phyloP scores from a whole-genome alignment of 2,113 vertebrate species.

The Argyrosomus japonicus region DNA sequence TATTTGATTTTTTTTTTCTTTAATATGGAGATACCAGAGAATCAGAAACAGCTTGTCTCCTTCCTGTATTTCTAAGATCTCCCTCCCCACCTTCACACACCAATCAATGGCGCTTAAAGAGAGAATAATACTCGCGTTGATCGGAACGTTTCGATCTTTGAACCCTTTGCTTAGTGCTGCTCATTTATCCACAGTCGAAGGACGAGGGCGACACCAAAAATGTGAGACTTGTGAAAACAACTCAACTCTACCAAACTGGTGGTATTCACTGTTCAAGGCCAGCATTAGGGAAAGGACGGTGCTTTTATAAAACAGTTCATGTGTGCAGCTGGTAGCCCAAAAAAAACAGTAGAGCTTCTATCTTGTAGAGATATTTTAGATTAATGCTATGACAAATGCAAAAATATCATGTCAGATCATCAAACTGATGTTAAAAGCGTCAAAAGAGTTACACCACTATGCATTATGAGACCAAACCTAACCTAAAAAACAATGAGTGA shows the following conservation, averaged over 20 bases:
- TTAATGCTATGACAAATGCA: neutral
- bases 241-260: neutral
- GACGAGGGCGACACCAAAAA: neutral
- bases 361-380: neutral
- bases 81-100: neutral
- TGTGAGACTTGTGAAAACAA: neutral
- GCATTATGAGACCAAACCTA: no score
- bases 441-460: no score
- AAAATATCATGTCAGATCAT: no score
- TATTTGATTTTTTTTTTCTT: neutral
- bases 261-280: conserved; percentile 6
- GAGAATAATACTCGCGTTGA: conserved; percentile 1
- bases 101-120: conserved; percentile 29
- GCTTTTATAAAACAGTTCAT: neutral
- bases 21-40: neutral
- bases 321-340: neutral
- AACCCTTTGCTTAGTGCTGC: conserved; percentile 28
- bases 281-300: neutral
- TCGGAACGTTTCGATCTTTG: neutral
- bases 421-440: no score
- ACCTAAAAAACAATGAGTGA: no score
- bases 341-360: neutral
- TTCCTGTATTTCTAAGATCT: neutral
- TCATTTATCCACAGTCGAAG: conserved; percentile 18
- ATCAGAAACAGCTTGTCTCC: neutral